Percentiles rank a stretch among this genome's conserved stretches.
These are phyloP conservation scores for Sinosuthora webbiana DNA, from an alignment of 2,113 vertebrate species.

Conservation along the genomic window DNA sequence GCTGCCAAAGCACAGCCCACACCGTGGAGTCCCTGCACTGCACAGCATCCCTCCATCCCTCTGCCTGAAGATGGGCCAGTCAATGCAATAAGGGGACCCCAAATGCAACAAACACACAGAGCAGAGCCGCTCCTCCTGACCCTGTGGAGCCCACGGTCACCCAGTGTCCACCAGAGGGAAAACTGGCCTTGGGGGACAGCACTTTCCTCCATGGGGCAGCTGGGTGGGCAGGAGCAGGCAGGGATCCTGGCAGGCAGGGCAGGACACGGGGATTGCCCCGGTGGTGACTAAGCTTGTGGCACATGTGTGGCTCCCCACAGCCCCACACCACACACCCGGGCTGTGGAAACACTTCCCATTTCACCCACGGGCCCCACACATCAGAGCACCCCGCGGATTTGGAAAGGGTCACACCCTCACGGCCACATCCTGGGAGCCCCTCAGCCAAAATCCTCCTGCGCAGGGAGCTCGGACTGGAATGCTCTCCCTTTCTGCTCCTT, in stretches of 20 bases:
- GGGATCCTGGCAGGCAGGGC: not conserved
- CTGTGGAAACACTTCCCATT: not conserved
- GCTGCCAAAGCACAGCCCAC: not conserved
- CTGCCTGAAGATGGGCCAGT: fast-evolving
- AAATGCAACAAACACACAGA: fast-evolving
- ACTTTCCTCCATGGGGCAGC: fast-evolving
- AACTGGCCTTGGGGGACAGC: not conserved
- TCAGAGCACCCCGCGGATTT: not conserved
- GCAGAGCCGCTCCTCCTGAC: not conserved
- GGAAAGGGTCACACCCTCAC: not conserved
- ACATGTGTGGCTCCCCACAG: not conserved
- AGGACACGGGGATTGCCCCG: fast-evolving
- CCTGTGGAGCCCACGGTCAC: not conserved
- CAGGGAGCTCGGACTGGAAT: not conserved
- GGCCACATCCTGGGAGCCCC: not conserved
- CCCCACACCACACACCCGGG: not conserved
- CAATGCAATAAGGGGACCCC: fast-evolving
- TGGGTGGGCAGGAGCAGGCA: not conserved
- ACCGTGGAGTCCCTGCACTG: fast-evolving
- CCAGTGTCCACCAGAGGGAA: not conserved
- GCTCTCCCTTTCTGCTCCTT: fast-evolving
- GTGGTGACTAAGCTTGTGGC: not conserved
- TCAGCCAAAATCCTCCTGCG: not conserved
- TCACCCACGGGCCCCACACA: not conserved
- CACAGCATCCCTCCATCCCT: fast-evolving